Conservation (phyloP, 2,113 vertebrate genomes). For the Epinephelus cyanopodus region DNA sequence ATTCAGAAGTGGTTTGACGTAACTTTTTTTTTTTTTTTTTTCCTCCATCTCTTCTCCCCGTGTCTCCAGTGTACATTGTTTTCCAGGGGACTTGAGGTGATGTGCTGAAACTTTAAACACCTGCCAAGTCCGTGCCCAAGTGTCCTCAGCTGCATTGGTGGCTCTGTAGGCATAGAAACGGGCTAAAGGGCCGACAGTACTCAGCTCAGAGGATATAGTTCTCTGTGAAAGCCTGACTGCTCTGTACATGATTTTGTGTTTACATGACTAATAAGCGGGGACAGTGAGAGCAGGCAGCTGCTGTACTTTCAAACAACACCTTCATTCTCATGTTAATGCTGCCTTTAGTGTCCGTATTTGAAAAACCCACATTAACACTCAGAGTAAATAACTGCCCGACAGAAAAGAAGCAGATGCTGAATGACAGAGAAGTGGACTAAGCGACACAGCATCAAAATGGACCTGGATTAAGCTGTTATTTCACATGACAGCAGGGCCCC, state of each 20-base stretch:
- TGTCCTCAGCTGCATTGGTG: slow-evolving; percentile 45
- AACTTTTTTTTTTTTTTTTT: slow-evolving; percentile 20
- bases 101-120: slow-evolving; percentile 75
- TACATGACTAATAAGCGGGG: slow-evolving; percentile 40
- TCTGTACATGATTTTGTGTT: slow-evolving; percentile 24
- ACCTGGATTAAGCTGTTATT: slow-evolving; percentile 74
- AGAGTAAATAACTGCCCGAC: slow-evolving; percentile 51
- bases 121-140: slow-evolving; percentile 25
- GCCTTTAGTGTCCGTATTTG: slow-evolving; percentile 18
- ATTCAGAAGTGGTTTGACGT: slow-evolving; percentile 69
- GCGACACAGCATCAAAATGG: slow-evolving; percentile 55
- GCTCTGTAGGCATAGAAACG: slow-evolving; percentile 5
- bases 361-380: slow-evolving; percentile 43
- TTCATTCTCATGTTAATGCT: slow-evolving; percentile 46
- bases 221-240: neutral
- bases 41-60: neutral
- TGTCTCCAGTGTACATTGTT: slow-evolving; percentile 66
- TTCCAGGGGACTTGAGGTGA: slow-evolving; percentile 47
- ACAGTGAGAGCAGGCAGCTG: slow-evolving; percentile 31
- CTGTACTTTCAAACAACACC: slow-evolving; percentile 17
- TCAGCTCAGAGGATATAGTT: neutral
- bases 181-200: slow-evolving; percentile 2
- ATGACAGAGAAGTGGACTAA: slow-evolving; percentile 30
- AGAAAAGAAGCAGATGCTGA: slow-evolving; percentile 25
- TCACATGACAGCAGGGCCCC: slow-evolving; percentile 66